These are phyloP conservation scores for Grus americana DNA, from an alignment of 2,113 vertebrate genomes.

Conservation along the genomic window DNA sequence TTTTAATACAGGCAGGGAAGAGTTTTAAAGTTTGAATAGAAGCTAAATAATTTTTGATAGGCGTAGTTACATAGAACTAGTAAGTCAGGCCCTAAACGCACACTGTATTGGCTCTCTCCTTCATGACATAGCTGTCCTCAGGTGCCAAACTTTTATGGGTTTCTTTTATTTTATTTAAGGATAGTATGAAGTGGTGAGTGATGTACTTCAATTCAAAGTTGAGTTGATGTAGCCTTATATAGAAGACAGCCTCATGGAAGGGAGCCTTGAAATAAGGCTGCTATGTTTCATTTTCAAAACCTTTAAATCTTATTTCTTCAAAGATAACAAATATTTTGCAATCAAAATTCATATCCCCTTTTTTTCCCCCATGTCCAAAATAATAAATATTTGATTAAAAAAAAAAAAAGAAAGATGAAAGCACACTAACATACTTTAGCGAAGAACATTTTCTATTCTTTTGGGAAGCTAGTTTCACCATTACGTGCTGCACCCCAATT, in stretches of 20 bases:
- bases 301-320: background rate
- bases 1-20: constrained; percentile 71
- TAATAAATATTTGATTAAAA: background rate
- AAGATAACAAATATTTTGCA: background rate
- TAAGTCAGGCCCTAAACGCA: constrained; percentile 56
- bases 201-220: constrained; percentile 45
- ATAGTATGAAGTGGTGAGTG: constrained; percentile 55
- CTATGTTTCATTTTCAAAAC: constrained; percentile 19
- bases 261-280: constrained; percentile 47
- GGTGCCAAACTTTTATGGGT: constrained; percentile 73
- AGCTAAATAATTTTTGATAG: constrained; percentile 64
- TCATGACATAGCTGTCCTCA: constrained; percentile 70
- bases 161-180: constrained; percentile 62
- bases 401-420: background rate
- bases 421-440: constrained; percentile 2
- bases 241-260: constrained; percentile 72
- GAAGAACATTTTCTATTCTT: background rate
- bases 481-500: background rate
- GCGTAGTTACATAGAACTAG: constrained; percentile 27
- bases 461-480: background rate
- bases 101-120: constrained; percentile 48
- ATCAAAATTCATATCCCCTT: constrained; percentile 11
- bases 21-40: constrained; percentile 66
- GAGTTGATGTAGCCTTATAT: constrained; percentile 73
- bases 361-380: background rate